Percentiles rank a stretch among this genome's conserved stretches.
Evolutionary conservation across 2,113 vertebrate genomes (phyloP).

Genomic region (Hippopotamus amphibius): DNA sequence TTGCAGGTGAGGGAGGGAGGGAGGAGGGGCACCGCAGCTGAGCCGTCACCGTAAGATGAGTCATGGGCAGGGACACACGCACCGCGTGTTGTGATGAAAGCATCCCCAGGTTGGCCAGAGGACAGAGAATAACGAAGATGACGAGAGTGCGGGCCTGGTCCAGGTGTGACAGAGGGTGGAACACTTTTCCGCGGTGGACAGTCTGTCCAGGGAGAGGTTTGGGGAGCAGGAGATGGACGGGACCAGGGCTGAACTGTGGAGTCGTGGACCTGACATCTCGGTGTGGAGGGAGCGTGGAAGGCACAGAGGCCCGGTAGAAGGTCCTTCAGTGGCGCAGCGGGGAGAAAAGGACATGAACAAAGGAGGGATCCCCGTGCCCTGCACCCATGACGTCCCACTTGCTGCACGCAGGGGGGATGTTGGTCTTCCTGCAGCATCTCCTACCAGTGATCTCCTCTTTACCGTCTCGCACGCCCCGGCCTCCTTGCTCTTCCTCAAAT

Average conservation of each 20-base stretch:
- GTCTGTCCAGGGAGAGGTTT: too few species aligned
- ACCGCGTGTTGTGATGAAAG: fast-evolving
- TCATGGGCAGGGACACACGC: fast-evolving
- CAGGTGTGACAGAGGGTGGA: background rate
- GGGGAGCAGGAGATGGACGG: background rate
- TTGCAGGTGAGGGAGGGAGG: background rate
- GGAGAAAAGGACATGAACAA: background rate
- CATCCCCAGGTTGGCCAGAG: fast-evolving
- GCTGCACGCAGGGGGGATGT: background rate
- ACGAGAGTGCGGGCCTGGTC: background rate
- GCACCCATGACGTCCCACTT: background rate
- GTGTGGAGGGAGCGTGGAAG: too few species aligned
- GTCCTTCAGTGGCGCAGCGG: background rate
- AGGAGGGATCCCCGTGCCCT: background rate
- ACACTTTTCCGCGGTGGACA: fast-evolving
- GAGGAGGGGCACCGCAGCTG: background rate
- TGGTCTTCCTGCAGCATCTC: background rate
- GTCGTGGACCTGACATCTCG: too few species aligned
- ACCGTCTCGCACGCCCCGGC: fast-evolving
- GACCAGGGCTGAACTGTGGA: too few species aligned
- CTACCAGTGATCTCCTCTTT: background rate
- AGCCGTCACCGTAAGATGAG: background rate
- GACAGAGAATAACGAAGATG: background rate
- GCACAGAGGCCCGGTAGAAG: background rate
- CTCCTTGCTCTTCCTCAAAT: background rate